Base-by-base conservation (phyloP, 1,140 invertebrate species). In the Temnothorax curvispinosus region DNA sequence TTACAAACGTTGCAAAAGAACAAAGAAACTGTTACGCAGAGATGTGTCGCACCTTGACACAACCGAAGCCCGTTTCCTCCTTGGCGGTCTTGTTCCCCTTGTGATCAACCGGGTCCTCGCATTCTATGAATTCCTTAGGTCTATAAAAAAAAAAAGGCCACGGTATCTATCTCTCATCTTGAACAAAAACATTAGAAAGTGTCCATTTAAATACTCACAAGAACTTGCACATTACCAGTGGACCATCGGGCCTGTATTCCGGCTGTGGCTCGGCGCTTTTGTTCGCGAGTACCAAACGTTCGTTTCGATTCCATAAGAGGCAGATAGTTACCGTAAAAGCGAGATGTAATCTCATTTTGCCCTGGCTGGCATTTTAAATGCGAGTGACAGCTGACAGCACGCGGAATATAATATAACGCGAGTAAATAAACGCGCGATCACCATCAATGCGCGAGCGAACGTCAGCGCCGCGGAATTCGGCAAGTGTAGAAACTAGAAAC, bases 121-220 rank as follows among this genome's bases (percentile, higher is more conserved):
- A 99, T 65, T 98, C 97, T 13, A 99, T 95, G 95, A 99, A 99
- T 92, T 99, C 98, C 84, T 97, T 95, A 0, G 98, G 97, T 77
- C 98, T 97, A 92, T 21, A 8, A 50, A 95, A 97, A 94, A 92
- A 92, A 96, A 27, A 27, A 92, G 96, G 15, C 11, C 47, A 11
- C 2, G 13, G 47, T 13, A 41, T 5, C 11, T 11, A 47, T 11
- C 11, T 47, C 11, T 47, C 11, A 13, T 13, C 11, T 41, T 3
- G 38, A 41, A 6, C 38, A 38, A 27, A 0, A 60, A 15, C n/a
- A 21, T 2, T 54, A 4, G 0, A 0, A 47, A 64, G 21, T n/a
- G 4, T 41, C 5, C 15, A 27, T 3, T 21, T 15, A 1, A 50
- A 32, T 87, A 95, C 94, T 94, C 78, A 95, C 95, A 95, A 86